Percentiles rank a stretch among this genome's conserved stretches.
Evolutionary conservation across 2,888 invertebrate genomes (phyloP).

Genomic region (Bombyx huttoni): DNA sequence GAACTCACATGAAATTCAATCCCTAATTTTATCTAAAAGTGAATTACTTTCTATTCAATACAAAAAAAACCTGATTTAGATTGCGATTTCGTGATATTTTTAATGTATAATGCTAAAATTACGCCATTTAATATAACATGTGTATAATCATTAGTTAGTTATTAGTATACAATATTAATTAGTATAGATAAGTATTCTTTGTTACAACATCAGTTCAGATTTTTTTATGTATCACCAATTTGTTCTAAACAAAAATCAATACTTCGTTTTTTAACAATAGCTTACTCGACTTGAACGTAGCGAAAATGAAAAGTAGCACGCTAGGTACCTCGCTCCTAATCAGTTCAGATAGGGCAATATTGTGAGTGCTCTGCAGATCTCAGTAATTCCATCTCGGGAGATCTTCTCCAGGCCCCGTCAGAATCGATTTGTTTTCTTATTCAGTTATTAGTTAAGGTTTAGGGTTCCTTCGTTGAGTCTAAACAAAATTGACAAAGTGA

Average conservation of each 20-base stretch:
- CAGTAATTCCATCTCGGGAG: constrained; percentile 19
- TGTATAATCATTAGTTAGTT: too few relatives aligned
- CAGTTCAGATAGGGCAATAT: constrained; percentile 22
- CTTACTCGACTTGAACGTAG: neutral
- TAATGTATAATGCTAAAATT: neutral
- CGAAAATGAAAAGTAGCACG: neutral
- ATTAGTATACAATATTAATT: neutral
- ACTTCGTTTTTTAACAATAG: neutral
- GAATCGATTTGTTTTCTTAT: constrained; percentile 18
- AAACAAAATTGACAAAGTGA: neutral
- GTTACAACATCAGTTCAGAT: too few relatives aligned
- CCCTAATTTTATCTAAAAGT: neutral
- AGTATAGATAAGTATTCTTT: neutral
- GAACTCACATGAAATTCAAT: constrained; percentile 5
- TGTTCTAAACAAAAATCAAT: neutral
- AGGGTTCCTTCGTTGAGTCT: neutral
- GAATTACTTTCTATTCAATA: neutral
- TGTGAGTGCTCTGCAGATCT: constrained; percentile 23
- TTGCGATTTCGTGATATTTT: too few relatives aligned
- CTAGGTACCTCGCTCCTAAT: constrained; percentile 9
- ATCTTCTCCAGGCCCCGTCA: constrained; percentile 15
- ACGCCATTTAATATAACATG: too few relatives aligned
- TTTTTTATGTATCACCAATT: neutral
- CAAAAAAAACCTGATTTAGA: neutral
- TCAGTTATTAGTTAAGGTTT: constrained; percentile 6